These are phyloP conservation scores for Brachionus rubens DNA, from an alignment of 1,140 invertebrate species.

Conservation along the genomic window DNA sequence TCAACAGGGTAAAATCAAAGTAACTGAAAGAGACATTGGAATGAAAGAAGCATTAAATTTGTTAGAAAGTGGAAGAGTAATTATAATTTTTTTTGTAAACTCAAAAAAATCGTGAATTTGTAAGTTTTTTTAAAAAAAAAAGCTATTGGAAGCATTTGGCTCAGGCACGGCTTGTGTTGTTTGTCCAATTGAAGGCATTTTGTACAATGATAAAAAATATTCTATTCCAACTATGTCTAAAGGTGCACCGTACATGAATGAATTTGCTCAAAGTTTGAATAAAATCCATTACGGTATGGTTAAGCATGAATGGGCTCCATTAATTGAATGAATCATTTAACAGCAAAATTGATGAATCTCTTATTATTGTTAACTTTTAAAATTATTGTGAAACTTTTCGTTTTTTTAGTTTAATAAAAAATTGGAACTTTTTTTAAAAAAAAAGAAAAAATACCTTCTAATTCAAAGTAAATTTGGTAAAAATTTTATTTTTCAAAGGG, in stretches of 20 bases:
- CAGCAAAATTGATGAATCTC: too few relatives aligned
- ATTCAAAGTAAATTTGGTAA: too few relatives aligned
- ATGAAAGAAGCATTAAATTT: slow-evolving; percentile 63
- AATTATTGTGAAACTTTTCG: too few relatives aligned
- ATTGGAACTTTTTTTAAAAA: too few relatives aligned
- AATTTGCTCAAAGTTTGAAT: slow-evolving; percentile 70
- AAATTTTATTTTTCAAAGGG: too few relatives aligned
- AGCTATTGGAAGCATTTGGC: slow-evolving; percentile 90
- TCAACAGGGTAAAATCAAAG: slow-evolving; percentile 77
- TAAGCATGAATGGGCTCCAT: slow-evolving; percentile 69
- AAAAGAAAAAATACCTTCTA: too few relatives aligned
- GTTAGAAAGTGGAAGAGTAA: slow-evolving; percentile 70
- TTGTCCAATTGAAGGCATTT: slow-evolving; percentile 78
- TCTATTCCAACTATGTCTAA: slow-evolving; percentile 68
- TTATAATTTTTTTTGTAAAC: slow-evolving; percentile 50
- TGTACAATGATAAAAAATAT: slow-evolving; percentile 63
- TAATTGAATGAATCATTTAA: slow-evolving; percentile 52
- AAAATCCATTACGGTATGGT: slow-evolving; percentile 78
- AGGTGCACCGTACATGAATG: slow-evolving; percentile 56
- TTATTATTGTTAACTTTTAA: too few relatives aligned
- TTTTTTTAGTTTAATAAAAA: too few relatives aligned
- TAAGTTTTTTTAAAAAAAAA: slow-evolving; percentile 51
- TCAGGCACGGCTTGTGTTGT: slow-evolving; percentile 88
- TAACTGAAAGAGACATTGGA: slow-evolving; percentile 74
- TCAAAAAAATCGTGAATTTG: background rate